phyloP scores from a whole-genome alignment of 2,113 vertebrate genomes.

The Ameiurus melas region DNA sequence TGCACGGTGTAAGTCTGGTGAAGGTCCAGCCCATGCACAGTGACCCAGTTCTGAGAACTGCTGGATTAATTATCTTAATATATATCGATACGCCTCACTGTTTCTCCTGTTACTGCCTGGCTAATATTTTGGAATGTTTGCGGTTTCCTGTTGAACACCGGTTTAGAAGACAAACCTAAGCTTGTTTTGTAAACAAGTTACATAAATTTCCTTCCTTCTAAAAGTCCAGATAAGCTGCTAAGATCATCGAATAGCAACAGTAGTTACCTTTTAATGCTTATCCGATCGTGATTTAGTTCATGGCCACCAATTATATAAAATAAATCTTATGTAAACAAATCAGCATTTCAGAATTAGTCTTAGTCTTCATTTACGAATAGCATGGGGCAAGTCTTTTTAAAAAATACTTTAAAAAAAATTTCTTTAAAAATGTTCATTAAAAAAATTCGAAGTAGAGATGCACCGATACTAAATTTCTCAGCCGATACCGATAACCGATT shows the following conservation, averaged over 20 bases:
- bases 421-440: background rate
- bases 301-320: background rate
- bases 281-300: background rate
- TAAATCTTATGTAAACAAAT: background rate
- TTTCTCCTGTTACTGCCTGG: constrained; percentile 8
- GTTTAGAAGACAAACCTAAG: background rate
- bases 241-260: background rate
- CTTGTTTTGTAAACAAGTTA: background rate
- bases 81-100: constrained; percentile 3
- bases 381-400: background rate
- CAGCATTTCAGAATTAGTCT: background rate
- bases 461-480: no score
- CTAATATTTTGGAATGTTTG: background rate
- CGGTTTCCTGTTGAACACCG: background rate
- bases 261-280: background rate
- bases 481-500: no score
- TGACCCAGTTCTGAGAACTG: background rate
- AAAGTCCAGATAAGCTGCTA: background rate
- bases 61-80: background rate
- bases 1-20: constrained; percentile 24
- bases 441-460: background rate
- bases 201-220: background rate
- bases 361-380: background rate
- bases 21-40: background rate
- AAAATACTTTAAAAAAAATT: background rate